Conservation (phyloP, 2,888 invertebrate species). For the Diarsia mendica region DNA sequence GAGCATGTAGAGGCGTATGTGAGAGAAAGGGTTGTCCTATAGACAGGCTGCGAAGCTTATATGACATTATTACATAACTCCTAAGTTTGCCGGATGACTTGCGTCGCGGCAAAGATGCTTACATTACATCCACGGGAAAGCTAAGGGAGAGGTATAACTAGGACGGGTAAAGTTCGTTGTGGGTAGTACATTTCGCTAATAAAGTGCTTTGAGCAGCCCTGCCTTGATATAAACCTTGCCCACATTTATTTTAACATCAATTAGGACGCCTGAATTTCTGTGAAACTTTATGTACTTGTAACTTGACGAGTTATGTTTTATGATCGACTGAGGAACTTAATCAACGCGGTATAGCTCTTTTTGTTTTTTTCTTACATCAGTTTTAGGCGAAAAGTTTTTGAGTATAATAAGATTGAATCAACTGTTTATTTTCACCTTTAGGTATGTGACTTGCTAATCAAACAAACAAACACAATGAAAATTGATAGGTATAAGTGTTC, state of each 20-base stretch:
- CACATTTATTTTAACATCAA: slow-evolving; percentile 50
- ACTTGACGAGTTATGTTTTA: slow-evolving; percentile 29
- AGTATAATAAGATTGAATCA: not conserved
- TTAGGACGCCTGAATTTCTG: slow-evolving; percentile 30
- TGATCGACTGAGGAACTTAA: not conserved
- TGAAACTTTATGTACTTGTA: slow-evolving; percentile 23
- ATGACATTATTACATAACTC: slow-evolving; percentile 51
- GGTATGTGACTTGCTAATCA: too few relatives aligned
- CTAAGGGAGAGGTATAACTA: slow-evolving; percentile 12
- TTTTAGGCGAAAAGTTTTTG: not conserved
- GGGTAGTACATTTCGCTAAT: slow-evolving; percentile 40
- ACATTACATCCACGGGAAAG: slow-evolving; percentile 31
- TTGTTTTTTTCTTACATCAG: not conserved
- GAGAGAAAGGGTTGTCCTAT: slow-evolving; percentile 37
- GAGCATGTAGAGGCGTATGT: slow-evolving; percentile 24
- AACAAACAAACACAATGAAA: not conserved
- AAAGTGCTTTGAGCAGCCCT: slow-evolving; percentile 42
- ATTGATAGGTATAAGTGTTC: too few relatives aligned
- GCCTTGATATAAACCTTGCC: slow-evolving; percentile 39
- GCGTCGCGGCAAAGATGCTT: slow-evolving; percentile 49
- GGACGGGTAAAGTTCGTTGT: slow-evolving; percentile 31
- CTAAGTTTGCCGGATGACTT: slow-evolving; percentile 48
- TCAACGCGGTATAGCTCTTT: not conserved
- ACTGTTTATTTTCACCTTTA: not conserved
- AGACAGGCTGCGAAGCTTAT: slow-evolving; percentile 27